Percentiles rank a stretch among this genome's conserved stretches.
phyloP scores from a whole-genome alignment of 2,113 vertebrate species.

The Dromiciops gliroides region DNA sequence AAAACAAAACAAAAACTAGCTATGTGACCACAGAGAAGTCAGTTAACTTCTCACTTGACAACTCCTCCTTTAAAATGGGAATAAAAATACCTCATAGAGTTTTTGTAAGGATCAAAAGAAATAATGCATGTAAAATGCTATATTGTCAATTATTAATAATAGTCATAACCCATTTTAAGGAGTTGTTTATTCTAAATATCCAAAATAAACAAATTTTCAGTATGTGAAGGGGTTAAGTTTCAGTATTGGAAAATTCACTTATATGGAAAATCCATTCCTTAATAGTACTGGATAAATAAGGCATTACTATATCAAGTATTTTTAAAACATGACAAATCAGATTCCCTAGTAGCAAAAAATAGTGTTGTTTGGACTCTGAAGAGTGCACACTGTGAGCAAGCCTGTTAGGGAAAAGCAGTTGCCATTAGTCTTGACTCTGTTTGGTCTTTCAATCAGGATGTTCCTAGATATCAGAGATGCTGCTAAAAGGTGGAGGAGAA shows the following conservation, averaged over 20 bases:
- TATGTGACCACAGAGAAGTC: neutral
- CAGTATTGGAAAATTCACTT: neutral
- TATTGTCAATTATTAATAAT: neutral
- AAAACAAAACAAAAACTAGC: too few species aligned
- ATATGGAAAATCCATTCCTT: neutral
- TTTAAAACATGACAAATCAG: neutral
- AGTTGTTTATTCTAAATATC: neutral
- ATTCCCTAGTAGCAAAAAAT: neutral
- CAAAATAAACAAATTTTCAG: neutral
- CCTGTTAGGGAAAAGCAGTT: neutral
- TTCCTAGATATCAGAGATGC: neutral
- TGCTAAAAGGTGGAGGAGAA: neutral
- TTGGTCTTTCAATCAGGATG: fast-evolving
- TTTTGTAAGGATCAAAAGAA: neutral
- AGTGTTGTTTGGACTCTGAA: neutral
- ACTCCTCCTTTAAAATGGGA: neutral
- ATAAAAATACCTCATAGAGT: neutral
- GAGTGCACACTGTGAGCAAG: neutral
- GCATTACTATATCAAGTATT: too few species aligned
- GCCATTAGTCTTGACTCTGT: fast-evolving
- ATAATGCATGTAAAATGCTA: neutral
- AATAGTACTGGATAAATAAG: neutral
- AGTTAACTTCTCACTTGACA: neutral
- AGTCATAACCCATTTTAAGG: neutral
- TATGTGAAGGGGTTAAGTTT: neutral